A percentile compares a stretch with the other conserved stretches of the same genome.
These are phyloP conservation scores for Eubasilissa splendida DNA, from an alignment of 2,888 invertebrate genomes.

Conservation along the genomic window DNA sequence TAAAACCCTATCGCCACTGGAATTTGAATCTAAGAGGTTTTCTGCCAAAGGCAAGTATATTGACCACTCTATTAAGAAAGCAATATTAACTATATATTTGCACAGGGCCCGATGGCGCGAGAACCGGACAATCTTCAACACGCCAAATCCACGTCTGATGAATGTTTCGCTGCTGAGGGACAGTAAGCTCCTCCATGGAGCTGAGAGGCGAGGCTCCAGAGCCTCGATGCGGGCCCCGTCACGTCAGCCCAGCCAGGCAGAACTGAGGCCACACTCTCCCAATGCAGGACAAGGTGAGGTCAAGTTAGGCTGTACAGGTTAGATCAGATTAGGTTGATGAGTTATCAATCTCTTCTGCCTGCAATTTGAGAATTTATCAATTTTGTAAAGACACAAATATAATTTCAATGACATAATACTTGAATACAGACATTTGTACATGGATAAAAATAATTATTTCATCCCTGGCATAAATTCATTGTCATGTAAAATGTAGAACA, in stretches of 20 bases:
- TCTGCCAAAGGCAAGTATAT: too few relatives aligned
- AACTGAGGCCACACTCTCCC: constrained; percentile 83
- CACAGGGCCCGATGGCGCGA: constrained; percentile 92
- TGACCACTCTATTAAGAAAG: too few relatives aligned
- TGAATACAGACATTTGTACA: too few relatives aligned
- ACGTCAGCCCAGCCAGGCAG: constrained; percentile 89
- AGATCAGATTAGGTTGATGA: not conserved
- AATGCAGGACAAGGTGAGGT: constrained; percentile 68
- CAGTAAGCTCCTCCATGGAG: constrained; percentile 83
- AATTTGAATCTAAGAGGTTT: too few relatives aligned
- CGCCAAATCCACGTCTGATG: constrained; percentile 94
- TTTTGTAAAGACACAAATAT: too few relatives aligned
- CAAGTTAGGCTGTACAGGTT: not conserved
- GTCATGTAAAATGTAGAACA: too few relatives aligned
- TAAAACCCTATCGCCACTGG: too few relatives aligned
- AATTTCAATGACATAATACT: too few relatives aligned
- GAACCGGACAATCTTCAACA: constrained; percentile 94
- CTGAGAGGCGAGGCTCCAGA: constrained; percentile 85
- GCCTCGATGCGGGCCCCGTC: constrained; percentile 87
- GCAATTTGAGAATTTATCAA: too few relatives aligned
- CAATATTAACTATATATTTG: not conserved
- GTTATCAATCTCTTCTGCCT: too few relatives aligned
- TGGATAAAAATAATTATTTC: too few relatives aligned
- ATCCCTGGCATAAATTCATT: too few relatives aligned
- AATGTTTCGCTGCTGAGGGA: constrained; percentile 89